Percentiles rank a stretch among this genome's conserved stretches.
Conservation (phyloP, 2,113 vertebrate genomes). For the Catharus fuscescens region DNA sequence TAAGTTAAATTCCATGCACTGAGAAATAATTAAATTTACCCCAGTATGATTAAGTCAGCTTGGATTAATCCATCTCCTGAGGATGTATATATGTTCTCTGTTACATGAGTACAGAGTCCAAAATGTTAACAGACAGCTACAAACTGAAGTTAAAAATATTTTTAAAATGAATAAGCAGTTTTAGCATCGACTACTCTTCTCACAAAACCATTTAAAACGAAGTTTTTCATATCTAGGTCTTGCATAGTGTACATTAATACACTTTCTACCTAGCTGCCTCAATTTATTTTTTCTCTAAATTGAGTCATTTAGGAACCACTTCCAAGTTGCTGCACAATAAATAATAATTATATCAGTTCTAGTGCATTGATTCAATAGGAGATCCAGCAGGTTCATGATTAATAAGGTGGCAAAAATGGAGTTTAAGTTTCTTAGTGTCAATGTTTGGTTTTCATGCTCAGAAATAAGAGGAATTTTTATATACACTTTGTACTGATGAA, state of each 20-base stretch:
- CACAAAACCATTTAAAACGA: background rate
- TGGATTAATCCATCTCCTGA: constrained; percentile 50
- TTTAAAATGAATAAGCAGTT: background rate
- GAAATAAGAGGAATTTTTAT: background rate
- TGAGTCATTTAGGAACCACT: background rate
- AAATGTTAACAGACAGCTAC: constrained; percentile 64
- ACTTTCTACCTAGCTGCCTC: background rate
- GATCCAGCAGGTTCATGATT: background rate
- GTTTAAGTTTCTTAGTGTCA: background rate
- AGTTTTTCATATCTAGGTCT: background rate
- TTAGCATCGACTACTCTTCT: background rate
- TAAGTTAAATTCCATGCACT: background rate
- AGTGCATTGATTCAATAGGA: background rate
- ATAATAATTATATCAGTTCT: background rate
- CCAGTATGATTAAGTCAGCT: constrained; percentile 58
- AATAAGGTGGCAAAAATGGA: background rate
- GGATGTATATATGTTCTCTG: constrained; percentile 59
- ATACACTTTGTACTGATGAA: background rate
- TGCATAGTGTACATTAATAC: background rate
- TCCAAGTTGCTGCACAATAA: background rate
- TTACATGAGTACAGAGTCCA: constrained; percentile 62
- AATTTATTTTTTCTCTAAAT: background rate
- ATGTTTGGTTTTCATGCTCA: background rate
- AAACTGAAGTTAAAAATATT: constrained; percentile 53
- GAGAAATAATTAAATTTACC: constrained; percentile 17